Conservation (phyloP, 2,113 vertebrate genomes). For the Myiopsitta monachus region DNA sequence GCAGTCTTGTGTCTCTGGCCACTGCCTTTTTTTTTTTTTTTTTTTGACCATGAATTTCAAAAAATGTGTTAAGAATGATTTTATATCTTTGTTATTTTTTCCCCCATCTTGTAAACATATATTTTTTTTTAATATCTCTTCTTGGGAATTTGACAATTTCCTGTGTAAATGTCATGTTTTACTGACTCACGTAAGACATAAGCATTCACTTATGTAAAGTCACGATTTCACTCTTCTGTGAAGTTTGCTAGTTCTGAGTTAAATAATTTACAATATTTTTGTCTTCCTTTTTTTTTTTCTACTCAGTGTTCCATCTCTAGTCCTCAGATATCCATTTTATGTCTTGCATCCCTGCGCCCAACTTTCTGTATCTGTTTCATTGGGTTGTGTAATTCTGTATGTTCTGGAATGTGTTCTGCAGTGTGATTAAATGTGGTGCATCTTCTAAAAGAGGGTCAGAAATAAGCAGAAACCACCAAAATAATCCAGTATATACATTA, state of each 20-base stretch:
- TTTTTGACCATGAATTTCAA: background rate
- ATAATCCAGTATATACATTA: background rate
- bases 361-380: background rate
- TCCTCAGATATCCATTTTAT: background rate
- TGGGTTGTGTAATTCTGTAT: fast-evolving
- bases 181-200: background rate
- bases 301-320: background rate
- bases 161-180: background rate
- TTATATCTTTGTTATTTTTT: background rate
- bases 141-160: background rate
- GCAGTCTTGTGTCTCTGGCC: background rate
- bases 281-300: background rate
- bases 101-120: background rate
- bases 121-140: background rate
- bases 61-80: background rate
- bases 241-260: background rate
- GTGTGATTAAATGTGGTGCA: background rate
- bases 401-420: background rate
- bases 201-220: background rate
- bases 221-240: background rate
- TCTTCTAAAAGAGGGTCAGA: background rate
- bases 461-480: background rate
- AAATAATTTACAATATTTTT: background rate
- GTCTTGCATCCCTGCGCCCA: background rate
- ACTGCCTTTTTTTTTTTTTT: background rate